These are phyloP conservation scores for Phoxinus phoxinus DNA, from an alignment of 2,113 vertebrate species.

Conservation along the genomic window DNA sequence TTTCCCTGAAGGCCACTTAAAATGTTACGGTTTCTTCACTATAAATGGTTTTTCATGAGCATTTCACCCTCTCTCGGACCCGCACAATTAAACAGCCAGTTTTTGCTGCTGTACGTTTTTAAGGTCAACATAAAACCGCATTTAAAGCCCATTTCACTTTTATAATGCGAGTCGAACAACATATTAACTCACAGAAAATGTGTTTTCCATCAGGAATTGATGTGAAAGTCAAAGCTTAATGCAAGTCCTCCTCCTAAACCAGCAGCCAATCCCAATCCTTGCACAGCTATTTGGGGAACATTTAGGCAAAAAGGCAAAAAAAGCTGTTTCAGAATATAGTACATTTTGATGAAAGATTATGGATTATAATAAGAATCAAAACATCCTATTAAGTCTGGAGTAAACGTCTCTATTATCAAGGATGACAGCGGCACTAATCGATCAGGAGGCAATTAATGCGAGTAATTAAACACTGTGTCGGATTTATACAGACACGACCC, in stretches of 20 bases:
- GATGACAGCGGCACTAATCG: conserved; percentile 36
- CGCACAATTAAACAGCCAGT: background rate
- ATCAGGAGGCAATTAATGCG: conserved; percentile 27
- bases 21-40: background rate
- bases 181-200: background rate
- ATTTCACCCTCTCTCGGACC: background rate
- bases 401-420: conserved; percentile 45
- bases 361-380: conserved; percentile 42
- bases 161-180: background rate
- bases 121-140: background rate
- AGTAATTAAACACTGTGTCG: conserved; percentile 22
- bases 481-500: background rate
- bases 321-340: background rate
- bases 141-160: background rate
- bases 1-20: background rate
- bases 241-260: background rate
- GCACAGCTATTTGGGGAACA: background rate
- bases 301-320: background rate
- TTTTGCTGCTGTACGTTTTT: background rate
- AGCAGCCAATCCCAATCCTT: background rate
- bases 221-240: background rate
- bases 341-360: conserved; percentile 1
- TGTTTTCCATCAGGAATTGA: background rate
- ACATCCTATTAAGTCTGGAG: conserved; percentile 8
- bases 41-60: background rate